Evolutionary conservation across 2,888 invertebrate genomes (phyloP).

Genomic region (Cephus sareptanus): DNA sequence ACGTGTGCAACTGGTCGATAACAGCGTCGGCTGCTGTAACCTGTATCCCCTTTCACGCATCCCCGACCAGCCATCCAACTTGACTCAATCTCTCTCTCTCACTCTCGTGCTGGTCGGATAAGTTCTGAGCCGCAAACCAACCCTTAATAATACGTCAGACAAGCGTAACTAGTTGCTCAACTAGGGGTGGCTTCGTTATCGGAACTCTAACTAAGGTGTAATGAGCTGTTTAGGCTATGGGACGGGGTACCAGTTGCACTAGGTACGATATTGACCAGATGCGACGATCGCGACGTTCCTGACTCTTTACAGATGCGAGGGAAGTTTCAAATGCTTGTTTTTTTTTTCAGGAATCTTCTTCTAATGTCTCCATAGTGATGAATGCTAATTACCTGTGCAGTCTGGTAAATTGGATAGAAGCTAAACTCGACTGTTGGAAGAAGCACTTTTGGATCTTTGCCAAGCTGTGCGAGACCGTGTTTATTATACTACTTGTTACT

Average conservation of each 20-base stretch:
- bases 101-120: background rate
- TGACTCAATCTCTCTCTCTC: background rate
- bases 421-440: background rate
- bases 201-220: constrained; percentile 11
- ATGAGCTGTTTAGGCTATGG: background rate
- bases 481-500: background rate
- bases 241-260: constrained; percentile 15
- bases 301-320: background rate
- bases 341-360: background rate
- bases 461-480: background rate
- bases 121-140: constrained; percentile 14
- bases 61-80: constrained; percentile 26
- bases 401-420: background rate
- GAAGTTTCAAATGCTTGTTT: background rate
- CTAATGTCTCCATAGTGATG: background rate
- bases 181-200: constrained; percentile 21
- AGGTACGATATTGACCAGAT: constrained; percentile 16
- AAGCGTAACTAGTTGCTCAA: constrained; percentile 25
- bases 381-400: background rate
- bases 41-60: constrained; percentile 40
- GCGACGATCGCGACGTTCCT: background rate
- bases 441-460: background rate
- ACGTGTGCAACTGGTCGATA: constrained; percentile 55
- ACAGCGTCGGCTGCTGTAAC: constrained; percentile 49
- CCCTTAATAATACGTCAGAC: constrained; percentile 23